A percentile compares a stretch with the other conserved stretches of the same genome.
Conservation (phyloP, 2,113 vertebrate species). For the Cynoglossus semilaevis region DNA sequence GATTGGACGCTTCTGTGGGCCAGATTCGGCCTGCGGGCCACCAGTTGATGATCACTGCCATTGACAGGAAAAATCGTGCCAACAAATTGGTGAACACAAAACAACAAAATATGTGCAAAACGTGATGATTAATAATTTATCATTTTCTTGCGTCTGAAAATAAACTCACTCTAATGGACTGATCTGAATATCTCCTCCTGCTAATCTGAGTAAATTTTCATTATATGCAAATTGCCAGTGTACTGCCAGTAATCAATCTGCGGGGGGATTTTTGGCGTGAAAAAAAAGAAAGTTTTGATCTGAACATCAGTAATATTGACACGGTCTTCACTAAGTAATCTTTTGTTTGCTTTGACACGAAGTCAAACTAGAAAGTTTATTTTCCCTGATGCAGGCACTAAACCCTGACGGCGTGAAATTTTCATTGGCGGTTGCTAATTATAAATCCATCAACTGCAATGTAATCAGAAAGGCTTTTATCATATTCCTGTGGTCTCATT, state of each 20-base stretch:
- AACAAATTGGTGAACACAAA: constrained; percentile 20
- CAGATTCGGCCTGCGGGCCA: too few relatives aligned
- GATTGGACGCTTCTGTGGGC: too few relatives aligned
- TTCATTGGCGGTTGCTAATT: constrained; percentile 3
- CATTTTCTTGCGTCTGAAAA: constrained; percentile 36
- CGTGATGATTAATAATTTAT: constrained; percentile 43
- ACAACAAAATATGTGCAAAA: constrained; percentile 36
- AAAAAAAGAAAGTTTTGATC: constrained; percentile 20
- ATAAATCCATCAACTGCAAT: constrained; percentile 5
- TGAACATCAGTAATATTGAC: constrained; percentile 24
- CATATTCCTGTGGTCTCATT: constrained; percentile 2
- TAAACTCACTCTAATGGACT: constrained; percentile 24
- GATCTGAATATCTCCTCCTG: constrained; percentile 6
- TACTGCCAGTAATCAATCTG: constrained; percentile 46
- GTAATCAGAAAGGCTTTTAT: background rate
- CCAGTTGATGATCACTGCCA: background rate
- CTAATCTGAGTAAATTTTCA: background rate
- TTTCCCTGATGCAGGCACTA: constrained; percentile 2
- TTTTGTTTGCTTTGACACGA: constrained; percentile 16
- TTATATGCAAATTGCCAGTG: constrained; percentile 46
- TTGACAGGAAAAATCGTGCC: constrained; percentile 3
- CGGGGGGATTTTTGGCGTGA: too few relatives aligned
- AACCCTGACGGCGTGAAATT: constrained; percentile 9
- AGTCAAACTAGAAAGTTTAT: constrained; percentile 13
- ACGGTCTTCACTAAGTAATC: constrained; percentile 21